A percentile compares a stretch with the other conserved stretches of the same genome.
These are phyloP conservation scores for Nudaria mundana DNA, from an alignment of 2,888 invertebrate genomes.

Conservation along the genomic window DNA sequence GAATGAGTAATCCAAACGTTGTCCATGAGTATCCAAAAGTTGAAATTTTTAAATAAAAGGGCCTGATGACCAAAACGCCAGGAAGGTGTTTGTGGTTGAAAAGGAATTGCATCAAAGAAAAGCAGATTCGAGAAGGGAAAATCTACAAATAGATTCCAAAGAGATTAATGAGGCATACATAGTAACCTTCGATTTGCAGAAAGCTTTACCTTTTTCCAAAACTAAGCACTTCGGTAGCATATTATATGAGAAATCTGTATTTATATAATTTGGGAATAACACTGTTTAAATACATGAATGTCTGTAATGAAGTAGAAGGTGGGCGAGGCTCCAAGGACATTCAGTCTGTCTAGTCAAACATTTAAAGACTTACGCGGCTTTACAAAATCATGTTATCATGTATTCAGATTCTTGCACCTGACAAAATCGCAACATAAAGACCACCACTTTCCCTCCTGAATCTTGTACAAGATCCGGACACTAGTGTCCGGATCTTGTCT, in stretches of 20 bases:
- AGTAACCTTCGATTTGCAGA: conserved; percentile 19
- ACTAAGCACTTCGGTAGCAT: conserved; percentile 28
- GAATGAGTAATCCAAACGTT: conserved; percentile 27
- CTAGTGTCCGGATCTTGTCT: too few relatives aligned
- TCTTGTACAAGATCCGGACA: conserved; percentile 17
- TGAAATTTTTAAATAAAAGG: conserved; percentile 15
- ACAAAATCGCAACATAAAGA: conserved; percentile 32
- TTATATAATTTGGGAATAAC: conserved; percentile 20
- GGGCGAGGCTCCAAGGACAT: conserved; percentile 36
- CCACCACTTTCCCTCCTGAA: conserved; percentile 28
- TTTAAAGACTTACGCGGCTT: conserved; percentile 14
- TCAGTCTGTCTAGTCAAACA: conserved; percentile 28
- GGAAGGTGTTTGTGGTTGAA: conserved; percentile 9
- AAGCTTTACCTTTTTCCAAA: conserved; percentile 32
- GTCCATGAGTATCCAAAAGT: conserved; percentile 27
- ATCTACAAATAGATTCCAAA: conserved; percentile 18
- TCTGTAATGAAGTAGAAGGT: conserved; percentile 31
- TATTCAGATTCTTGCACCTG: conserved; percentile 39
- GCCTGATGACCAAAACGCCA: conserved; percentile 15
- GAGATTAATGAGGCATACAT: conserved; percentile 16
- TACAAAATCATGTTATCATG: conserved; percentile 31
- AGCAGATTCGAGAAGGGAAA: conserved; percentile 23
- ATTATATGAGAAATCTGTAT: conserved; percentile 39
- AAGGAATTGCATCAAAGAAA: conserved; percentile 21
- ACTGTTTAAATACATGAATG: conserved; percentile 22